These are phyloP conservation scores for Cirrhinus molitorella DNA, from an alignment of 2,797 vertebrate species.

Conservation along the genomic window DNA sequence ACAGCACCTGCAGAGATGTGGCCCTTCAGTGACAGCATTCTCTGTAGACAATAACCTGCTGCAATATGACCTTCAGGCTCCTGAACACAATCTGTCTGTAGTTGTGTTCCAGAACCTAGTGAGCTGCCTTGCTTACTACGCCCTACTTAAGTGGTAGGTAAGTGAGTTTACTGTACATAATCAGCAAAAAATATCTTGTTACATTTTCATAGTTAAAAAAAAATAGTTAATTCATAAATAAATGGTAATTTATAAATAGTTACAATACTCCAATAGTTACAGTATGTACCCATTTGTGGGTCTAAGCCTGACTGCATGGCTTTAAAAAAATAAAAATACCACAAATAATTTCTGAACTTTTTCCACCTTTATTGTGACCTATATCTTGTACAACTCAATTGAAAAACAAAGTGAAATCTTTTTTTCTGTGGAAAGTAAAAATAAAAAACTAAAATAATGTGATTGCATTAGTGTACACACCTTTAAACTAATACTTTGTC, in stretches of 20 bases:
- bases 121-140: background rate
- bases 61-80: constrained; percentile 45
- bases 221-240: background rate
- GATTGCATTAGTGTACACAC: too few relatives aligned
- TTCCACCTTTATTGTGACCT: too few relatives aligned
- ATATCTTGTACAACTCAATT: too few relatives aligned
- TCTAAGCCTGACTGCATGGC: too few relatives aligned
- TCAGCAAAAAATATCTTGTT: background rate
- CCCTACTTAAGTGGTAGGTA: background rate
- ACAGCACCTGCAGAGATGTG: constrained; percentile 8
- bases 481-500: too few relatives aligned
- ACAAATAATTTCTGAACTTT: too few relatives aligned
- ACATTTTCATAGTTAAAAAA: background rate
- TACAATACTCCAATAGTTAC: too few relatives aligned
- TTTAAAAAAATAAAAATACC: too few relatives aligned
- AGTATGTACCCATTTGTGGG: too few relatives aligned
- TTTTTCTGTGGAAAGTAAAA: too few relatives aligned
- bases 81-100: background rate
- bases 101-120: background rate
- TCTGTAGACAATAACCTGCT: constrained; percentile 1
- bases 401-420: too few relatives aligned
- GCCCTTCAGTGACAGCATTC: background rate
- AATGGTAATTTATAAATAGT: background rate
- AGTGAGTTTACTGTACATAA: background rate
- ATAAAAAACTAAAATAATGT: too few relatives aligned